Percentiles rank a stretch among this genome's conserved stretches.
These are phyloP conservation scores for Archilochus colubris DNA, from an alignment of 2,113 vertebrate genomes.

Conservation along the genomic window DNA sequence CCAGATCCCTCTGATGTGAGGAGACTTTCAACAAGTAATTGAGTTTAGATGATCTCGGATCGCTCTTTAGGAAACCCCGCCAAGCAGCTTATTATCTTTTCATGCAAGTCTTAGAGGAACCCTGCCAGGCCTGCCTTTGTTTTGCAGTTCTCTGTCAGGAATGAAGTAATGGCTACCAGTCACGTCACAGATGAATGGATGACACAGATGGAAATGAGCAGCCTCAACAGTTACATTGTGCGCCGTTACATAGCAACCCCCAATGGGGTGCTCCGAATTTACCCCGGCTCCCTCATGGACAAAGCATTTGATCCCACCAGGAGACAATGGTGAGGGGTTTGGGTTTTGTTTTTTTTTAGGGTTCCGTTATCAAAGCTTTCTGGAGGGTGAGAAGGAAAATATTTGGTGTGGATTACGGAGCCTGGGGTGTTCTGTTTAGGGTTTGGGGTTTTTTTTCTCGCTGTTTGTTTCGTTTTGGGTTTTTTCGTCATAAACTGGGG, in stretches of 20 bases:
- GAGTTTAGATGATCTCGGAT: conserved; percentile 65
- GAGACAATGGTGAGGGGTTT: conserved; percentile 92
- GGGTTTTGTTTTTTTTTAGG: conserved; percentile 32
- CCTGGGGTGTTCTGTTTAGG: background rate
- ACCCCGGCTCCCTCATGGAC: conserved; percentile 99
- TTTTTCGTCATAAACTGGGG: background rate
- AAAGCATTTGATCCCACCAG: conserved; percentile 99
- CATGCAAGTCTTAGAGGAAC: conserved; percentile 73
- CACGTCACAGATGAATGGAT: conserved; percentile 99
- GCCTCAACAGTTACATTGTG: conserved; percentile 99
- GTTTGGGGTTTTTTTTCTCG: no score
- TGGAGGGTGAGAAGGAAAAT: conserved; percentile 8
- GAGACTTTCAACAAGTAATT: conserved; percentile 65
- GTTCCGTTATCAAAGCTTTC: conserved; percentile 49
- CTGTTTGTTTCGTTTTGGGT: background rate
- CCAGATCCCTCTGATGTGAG: conserved; percentile 40
- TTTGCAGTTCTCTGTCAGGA: conserved; percentile 96
- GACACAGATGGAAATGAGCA: conserved; percentile 98
- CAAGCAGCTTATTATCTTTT: conserved; percentile 69
- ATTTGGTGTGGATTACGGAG: background rate
- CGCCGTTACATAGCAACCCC: conserved; percentile 99
- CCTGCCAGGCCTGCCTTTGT: conserved; percentile 77
- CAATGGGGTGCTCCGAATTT: conserved; percentile 99
- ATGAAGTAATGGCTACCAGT: conserved; percentile 99
- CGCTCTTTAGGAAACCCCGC: conserved; percentile 59